phyloP scores from a whole-genome alignment of 2,113 vertebrate genomes.

The Dendropsophus ebraccatus region DNA sequence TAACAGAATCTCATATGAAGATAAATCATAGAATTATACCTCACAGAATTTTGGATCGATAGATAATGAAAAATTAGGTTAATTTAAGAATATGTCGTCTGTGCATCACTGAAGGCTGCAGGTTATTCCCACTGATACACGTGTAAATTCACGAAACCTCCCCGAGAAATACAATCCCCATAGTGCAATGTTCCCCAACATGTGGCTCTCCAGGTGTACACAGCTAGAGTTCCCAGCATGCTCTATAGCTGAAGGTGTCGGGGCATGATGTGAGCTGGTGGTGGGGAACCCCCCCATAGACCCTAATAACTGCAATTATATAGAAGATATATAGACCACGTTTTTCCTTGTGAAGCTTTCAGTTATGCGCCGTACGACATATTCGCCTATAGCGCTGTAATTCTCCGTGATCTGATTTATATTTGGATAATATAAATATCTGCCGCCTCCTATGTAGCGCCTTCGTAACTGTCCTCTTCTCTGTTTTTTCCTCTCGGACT shows the following conservation, averaged over 20 bases:
- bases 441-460: constrained; percentile 69
- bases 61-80: neutral
- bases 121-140: neutral
- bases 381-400: neutral
- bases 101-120: neutral
- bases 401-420: constrained; percentile 61
- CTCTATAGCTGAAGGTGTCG: too few species aligned
- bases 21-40: too few species aligned
- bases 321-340: too few species aligned
- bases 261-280: too few species aligned
- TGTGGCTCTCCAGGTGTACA: too few species aligned
- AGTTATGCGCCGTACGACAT: neutral
- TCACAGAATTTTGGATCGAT: neutral
- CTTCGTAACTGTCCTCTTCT: constrained; percentile 83
- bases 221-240: too few species aligned
- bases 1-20: neutral
- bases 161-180: too few species aligned
- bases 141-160: neutral
- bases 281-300: too few species aligned
- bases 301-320: too few species aligned
- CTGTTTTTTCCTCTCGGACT: constrained; percentile 91
- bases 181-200: too few species aligned
- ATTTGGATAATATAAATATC: constrained; percentile 57
- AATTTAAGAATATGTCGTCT: constrained; percentile 15
- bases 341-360: neutral